Evolutionary conservation across 2,888 invertebrate species (phyloP), one percentile per base, ranked within the genome.

Genomic region (Cinara cedri): DNA sequence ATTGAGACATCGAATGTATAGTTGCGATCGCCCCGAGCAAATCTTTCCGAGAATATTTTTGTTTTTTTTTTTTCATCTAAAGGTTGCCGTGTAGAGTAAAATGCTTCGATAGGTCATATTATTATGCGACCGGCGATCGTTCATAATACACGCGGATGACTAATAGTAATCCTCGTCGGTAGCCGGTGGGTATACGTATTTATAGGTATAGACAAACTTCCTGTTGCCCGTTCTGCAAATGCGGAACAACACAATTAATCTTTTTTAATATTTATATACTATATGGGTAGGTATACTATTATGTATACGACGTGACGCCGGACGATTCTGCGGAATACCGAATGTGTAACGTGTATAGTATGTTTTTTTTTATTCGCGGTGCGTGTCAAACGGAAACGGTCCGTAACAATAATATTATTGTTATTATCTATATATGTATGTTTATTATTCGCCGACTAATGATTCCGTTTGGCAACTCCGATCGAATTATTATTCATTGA

Each of bases 191-290:
- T 34, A 34, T 6, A 6, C n/a, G 34, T 34, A 34, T 34, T 34
- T 34, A 34, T 26, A 8, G 16, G 16, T 60, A 63, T n/a, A n/a
- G n/a, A n/a, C 42, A 42, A 44, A 68, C 68, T 78, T 78, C 76
- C 76, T 78, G 76, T 49, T 63, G 14, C 16, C 49, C 42, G 16
- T 63, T 63, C n/a, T n/a, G n/a, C 42, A 21, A 74, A 78, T 49
- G 14, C 57, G 76, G 76, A 78, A 78, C 76, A 49, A 34, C 49
- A 34, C 68, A 14, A 68, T 78, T 68, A 66, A 68, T 78, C 60
- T 57, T 34, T n/a, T n/a, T 34, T 34, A 34, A 34, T n/a, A n/a
- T n/a, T n/a, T n/a, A n/a, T n/a, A n/a, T n/a, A n/a, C n/a, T n/a
- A n/a, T n/a, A n/a, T n/a, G n/a, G n/a, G n/a, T n/a, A n/a, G n/a